phyloP scores from a whole-genome alignment of 2,113 vertebrate species.

The Microtus oregoni region DNA sequence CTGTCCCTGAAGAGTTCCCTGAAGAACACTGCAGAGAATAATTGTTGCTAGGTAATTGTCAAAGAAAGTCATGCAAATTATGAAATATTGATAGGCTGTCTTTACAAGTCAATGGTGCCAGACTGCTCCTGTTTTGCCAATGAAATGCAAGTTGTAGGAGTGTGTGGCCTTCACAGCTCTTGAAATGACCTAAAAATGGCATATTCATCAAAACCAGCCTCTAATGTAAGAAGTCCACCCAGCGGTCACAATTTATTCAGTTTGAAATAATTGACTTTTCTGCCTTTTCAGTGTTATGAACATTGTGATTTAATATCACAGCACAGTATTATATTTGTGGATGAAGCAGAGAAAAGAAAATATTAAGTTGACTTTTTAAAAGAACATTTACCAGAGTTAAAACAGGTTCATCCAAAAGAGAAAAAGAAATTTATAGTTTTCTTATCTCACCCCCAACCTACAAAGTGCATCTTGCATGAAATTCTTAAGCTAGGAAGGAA shows the following conservation, averaged over 20 bases:
- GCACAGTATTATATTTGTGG: neutral
- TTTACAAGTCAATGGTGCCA: constrained; percentile 69
- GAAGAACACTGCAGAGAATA: constrained; percentile 57
- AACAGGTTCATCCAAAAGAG: constrained; percentile 18
- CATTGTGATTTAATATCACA: neutral
- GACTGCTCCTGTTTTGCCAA: constrained; percentile 7
- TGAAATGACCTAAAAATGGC: constrained; percentile 51
- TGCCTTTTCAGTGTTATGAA: constrained; percentile 18
- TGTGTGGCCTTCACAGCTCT: neutral
- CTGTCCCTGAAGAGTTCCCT: constrained; percentile 74
- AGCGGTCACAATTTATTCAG: neutral
- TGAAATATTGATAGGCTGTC: constrained; percentile 68
- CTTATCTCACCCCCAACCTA: neutral
- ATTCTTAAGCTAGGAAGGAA: constrained; percentile 48
- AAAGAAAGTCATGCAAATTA: constrained; percentile 75
- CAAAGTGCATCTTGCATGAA: constrained; percentile 32
- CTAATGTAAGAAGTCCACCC: neutral
- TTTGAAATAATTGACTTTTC: constrained; percentile 42
- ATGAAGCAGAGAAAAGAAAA: constrained; percentile 8
- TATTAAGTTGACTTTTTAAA: neutral
- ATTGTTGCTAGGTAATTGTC: constrained; percentile 71
- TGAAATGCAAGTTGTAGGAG: constrained; percentile 19
- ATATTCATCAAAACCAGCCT: constrained; percentile 30
- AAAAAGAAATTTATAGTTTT: constrained; percentile 43
- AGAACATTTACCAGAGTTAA: neutral